phyloP scores from a whole-genome alignment of 1,140 invertebrate species.

The Apis florea region DNA sequence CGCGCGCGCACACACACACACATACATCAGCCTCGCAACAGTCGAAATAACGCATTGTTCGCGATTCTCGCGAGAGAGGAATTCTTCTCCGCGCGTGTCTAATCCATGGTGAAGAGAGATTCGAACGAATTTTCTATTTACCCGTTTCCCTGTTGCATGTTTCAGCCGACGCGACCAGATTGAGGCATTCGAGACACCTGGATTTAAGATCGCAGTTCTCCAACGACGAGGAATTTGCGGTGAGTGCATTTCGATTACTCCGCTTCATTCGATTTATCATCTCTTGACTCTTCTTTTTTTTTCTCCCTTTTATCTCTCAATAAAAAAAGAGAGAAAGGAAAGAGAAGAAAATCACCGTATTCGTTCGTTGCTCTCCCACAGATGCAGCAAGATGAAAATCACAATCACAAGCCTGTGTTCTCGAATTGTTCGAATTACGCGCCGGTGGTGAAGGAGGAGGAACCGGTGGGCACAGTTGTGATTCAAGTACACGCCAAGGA shows the following conservation, averaged over 20 bases:
- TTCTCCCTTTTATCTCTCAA: too few relatives aligned
- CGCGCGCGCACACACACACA: not conserved
- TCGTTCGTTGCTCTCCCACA: conserved; percentile 29
- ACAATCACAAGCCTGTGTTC: conserved; percentile 89
- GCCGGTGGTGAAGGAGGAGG: conserved; percentile 86
- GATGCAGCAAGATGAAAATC: conserved; percentile 68
- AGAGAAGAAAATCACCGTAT: not conserved
- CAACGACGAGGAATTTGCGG: conserved; percentile 69
- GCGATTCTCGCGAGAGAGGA: too few relatives aligned
- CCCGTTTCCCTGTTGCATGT: conserved; percentile 35
- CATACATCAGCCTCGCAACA: not conserved
- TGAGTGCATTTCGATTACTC: conserved; percentile 63
- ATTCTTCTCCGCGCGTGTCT: too few relatives aligned
- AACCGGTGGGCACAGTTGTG: conserved; percentile 83
- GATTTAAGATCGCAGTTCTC: conserved; percentile 64
- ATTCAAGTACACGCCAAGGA: conserved; percentile 83
- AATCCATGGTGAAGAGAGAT: not conserved
- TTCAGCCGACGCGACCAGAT: conserved; percentile 72
- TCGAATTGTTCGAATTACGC: conserved; percentile 86
- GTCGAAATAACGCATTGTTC: not conserved
- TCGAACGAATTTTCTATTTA: conserved; percentile 54
- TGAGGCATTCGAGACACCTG: conserved; percentile 75
- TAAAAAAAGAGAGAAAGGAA: not conserved
- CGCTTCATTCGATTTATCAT: not conserved
- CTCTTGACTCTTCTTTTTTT: too few relatives aligned